These are phyloP conservation scores for Salmo trutta DNA, from an alignment of 2,797 vertebrate genomes.

Conservation along the genomic window DNA sequence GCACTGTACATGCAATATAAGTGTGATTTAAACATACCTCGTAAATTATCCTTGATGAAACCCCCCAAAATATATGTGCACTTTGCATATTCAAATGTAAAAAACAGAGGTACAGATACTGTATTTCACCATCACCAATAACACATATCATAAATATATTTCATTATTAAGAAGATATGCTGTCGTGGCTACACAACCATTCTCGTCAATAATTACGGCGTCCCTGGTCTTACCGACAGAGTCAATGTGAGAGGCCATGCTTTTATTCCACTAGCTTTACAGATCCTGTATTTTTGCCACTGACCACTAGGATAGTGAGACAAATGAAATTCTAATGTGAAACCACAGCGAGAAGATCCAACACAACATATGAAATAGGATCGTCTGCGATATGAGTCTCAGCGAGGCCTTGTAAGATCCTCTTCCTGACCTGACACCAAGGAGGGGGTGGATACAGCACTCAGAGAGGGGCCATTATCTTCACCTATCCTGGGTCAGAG, in stretches of 20 bases:
- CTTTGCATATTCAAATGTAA: background rate
- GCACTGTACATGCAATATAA: background rate
- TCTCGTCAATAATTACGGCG: background rate
- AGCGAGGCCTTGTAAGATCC: slow-evolving; percentile 14
- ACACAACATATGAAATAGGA: slow-evolving; percentile 24
- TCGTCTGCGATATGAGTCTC: slow-evolving; percentile 10
- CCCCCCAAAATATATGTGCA: background rate
- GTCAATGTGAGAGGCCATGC: slow-evolving; percentile 13
- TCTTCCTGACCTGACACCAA: slow-evolving; percentile 19
- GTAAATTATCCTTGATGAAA: slow-evolving; percentile 8
- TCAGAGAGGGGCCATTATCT: background rate
- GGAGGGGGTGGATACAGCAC: background rate
- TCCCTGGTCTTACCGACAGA: slow-evolving; percentile 16
- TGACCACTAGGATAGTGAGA: slow-evolving; percentile 24
- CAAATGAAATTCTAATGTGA: slow-evolving; percentile 21
- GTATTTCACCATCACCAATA: background rate
- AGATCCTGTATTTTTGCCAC: slow-evolving; percentile 16
- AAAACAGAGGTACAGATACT: background rate
- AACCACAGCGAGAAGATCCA: slow-evolving; percentile 1
- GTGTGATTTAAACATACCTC: background rate
- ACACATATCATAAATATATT: background rate
- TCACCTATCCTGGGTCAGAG: background rate
- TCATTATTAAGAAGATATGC: background rate
- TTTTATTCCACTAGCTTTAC: slow-evolving; percentile 17
- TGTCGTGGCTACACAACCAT: background rate